Percentiles rank a stretch among this genome's conserved stretches.
Conservation (phyloP, 2,888 invertebrate genomes). For the Agrotis exclamationis region DNA sequence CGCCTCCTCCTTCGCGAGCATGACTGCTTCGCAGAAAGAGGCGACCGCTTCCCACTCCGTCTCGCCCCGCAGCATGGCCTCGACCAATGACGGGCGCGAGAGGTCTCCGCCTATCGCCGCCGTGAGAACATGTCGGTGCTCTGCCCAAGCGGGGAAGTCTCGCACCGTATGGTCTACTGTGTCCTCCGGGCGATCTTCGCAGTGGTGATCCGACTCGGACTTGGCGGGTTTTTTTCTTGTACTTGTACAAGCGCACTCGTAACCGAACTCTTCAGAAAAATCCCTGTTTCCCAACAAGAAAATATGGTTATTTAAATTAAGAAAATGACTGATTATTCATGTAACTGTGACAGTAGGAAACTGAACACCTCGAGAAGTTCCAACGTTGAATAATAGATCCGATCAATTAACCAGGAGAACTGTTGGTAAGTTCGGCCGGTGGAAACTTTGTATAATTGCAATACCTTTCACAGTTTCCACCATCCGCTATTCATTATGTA, state of each 20-base stretch:
- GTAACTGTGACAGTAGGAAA: slow-evolving; percentile 68
- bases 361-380: slow-evolving; percentile 73
- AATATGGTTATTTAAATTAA: slow-evolving; percentile 65
- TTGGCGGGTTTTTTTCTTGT: not conserved
- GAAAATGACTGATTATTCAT: slow-evolving; percentile 73
- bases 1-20: no score
- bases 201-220: no score
- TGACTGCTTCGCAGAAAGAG: no score
- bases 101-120: no score
- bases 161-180: no score
- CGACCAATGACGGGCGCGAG: no score
- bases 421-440: slow-evolving; percentile 72
- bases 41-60: no score
- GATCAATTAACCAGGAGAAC: slow-evolving; percentile 81
- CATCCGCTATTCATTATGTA: slow-evolving; percentile 74
- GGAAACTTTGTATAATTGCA: slow-evolving; percentile 80
- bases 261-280: slow-evolving; percentile 5
- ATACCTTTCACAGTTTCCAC: slow-evolving; percentile 74
- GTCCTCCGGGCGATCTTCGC: no score
- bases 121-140: no score
- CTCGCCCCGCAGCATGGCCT: no score
- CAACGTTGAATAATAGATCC: slow-evolving; percentile 83
- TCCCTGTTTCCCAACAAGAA: slow-evolving; percentile 24
- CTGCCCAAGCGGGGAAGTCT: no score
- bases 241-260: not conserved